A percentile compares a stretch with the other conserved stretches of the same genome.
These are phyloP conservation scores for Drymodes brunneopygia DNA, from an alignment of 2,113 vertebrate species.

Conservation along the genomic window DNA sequence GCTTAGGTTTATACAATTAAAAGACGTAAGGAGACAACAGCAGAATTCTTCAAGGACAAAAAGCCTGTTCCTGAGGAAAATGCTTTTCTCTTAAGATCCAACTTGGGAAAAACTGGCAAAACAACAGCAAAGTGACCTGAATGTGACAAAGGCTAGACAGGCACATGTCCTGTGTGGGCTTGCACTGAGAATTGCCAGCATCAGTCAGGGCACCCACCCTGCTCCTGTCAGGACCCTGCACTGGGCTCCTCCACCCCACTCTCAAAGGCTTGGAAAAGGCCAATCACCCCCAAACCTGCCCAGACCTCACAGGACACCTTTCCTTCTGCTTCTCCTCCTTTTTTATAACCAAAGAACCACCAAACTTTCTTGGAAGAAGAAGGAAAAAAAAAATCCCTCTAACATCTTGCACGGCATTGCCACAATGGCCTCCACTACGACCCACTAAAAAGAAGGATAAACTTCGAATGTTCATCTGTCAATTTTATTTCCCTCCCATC, in stretches of 20 bases:
- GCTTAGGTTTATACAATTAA: conserved; percentile 47
- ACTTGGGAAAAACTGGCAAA: neutral
- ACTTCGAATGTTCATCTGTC: conserved; percentile 46
- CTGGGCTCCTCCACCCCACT: neutral
- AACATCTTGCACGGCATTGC: neutral
- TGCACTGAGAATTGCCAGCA: fast-evolving
- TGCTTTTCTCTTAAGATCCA: neutral
- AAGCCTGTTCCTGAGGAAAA: conserved; percentile 34
- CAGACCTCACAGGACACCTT: neutral
- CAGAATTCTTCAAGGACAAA: conserved; percentile 47
- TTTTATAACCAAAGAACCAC: neutral
- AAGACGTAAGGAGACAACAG: neutral
- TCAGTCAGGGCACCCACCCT: fast-evolving
- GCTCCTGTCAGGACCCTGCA: neutral
- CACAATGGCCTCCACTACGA: neutral
- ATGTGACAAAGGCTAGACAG: neutral
- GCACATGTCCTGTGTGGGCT: neutral
- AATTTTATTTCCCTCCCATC: conserved; percentile 44
- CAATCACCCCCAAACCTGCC: neutral
- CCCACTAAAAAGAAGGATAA: conserved; percentile 44
- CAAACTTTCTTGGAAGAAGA: neutral
- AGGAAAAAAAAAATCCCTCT: neutral
- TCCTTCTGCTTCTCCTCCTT: neutral
- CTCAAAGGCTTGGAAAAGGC: neutral
- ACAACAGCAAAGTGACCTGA: neutral